phyloP scores from a whole-genome alignment of 2,888 invertebrate species.

The Uropetala carovei region DNA sequence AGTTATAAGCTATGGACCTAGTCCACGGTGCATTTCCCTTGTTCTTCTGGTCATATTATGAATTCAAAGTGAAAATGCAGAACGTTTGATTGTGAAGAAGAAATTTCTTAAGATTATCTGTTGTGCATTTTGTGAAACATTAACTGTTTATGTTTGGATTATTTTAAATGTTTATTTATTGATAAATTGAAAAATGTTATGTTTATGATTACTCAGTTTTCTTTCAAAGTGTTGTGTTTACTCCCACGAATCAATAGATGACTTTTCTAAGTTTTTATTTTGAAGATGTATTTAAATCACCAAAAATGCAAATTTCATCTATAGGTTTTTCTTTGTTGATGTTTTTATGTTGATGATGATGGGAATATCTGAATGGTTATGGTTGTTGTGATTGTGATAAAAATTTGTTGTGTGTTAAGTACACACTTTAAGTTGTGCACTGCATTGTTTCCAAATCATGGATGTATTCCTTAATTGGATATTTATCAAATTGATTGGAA shows the following conservation, averaged over 20 bases:
- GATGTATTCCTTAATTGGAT: constrained; percentile 47
- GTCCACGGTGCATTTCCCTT: constrained; percentile 55
- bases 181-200: constrained; percentile 39
- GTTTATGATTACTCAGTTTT: constrained; percentile 52
- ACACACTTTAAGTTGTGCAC: constrained; percentile 56
- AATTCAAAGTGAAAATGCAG: constrained; percentile 62
- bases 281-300: constrained; percentile 47
- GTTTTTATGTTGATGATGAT: constrained; percentile 52
- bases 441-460: constrained; percentile 48
- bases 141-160: constrained; percentile 49
- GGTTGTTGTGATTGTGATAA: constrained; percentile 64
- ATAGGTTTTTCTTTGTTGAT: constrained; percentile 57
- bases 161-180: constrained; percentile 62
- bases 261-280: constrained; percentile 50
- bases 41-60: constrained; percentile 58
- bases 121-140: constrained; percentile 56
- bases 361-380: constrained; percentile 62
- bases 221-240: constrained; percentile 55
- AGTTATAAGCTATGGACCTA: constrained; percentile 56
- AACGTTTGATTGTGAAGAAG: constrained; percentile 52
- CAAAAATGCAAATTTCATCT: constrained; percentile 37
- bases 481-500: constrained; percentile 49
- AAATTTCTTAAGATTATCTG: constrained; percentile 45
- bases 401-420: constrained; percentile 59
- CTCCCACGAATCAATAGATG: constrained; percentile 46